Evolutionary conservation across 1,140 invertebrate species (phyloP).

Genomic region (Bombus pascuorum): DNA sequence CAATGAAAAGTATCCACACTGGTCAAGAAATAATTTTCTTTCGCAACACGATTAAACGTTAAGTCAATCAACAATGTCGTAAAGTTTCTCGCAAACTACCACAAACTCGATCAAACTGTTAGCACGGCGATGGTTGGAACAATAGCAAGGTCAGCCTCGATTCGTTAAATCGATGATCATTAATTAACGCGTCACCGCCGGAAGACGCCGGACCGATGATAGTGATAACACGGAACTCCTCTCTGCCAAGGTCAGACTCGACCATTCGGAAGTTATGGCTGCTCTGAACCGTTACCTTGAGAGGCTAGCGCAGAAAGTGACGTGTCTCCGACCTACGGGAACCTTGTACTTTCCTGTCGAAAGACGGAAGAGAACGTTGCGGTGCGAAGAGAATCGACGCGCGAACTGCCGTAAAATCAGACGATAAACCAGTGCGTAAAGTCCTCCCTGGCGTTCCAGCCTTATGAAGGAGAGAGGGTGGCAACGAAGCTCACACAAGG

Average conservation of each 20-base stretch:
- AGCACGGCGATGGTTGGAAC: constrained; percentile 10
- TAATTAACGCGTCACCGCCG: constrained; percentile 65
- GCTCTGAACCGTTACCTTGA: constrained; percentile 36
- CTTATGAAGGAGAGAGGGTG: constrained; percentile 43
- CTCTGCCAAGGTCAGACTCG: constrained; percentile 57
- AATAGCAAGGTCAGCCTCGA: constrained; percentile 51
- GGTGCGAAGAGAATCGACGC: neutral
- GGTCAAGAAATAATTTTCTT: neutral
- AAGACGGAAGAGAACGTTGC: neutral
- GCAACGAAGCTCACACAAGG: constrained; percentile 58
- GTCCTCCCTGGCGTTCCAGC: constrained; percentile 32
- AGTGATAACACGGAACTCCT: constrained; percentile 37
- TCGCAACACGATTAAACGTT: neutral
- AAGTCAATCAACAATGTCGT: too few species aligned
- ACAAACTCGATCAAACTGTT: neutral
- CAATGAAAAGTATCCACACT: neutral
- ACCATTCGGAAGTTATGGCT: constrained; percentile 49
- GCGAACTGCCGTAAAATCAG: constrained; percentile 43
- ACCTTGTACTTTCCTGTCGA: neutral
- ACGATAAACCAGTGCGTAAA: constrained; percentile 59
- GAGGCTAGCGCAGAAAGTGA: neutral
- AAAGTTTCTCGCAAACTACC: constrained; percentile 21
- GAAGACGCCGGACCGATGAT: constrained; percentile 34
- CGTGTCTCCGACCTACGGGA: neutral
- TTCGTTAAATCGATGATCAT: constrained; percentile 68